Evolutionary conservation across 2,888 invertebrate species (phyloP).

Genomic region (Mylabris sibirica): DNA sequence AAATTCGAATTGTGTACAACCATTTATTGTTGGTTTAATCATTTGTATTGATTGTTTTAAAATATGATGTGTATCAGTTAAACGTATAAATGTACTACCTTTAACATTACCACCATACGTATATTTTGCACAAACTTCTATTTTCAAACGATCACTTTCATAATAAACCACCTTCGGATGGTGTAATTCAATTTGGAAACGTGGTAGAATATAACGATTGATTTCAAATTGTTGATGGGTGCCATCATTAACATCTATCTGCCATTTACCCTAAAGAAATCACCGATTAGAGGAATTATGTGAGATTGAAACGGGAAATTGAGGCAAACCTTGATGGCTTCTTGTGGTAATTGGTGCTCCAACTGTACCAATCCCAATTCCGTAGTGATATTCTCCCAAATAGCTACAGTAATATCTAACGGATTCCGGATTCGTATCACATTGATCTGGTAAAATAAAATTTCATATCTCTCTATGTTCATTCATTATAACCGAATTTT

Average conservation of each 20-base stretch:
- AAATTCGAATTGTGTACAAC: slow-evolving; percentile 53
- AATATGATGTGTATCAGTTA: slow-evolving; percentile 45
- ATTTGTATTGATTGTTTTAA: slow-evolving; percentile 27
- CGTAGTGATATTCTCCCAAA: slow-evolving; percentile 70
- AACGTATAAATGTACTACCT: slow-evolving; percentile 63
- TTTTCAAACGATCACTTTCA: slow-evolving; percentile 59
- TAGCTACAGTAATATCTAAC: slow-evolving; percentile 67
- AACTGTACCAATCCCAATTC: slow-evolving; percentile 69
- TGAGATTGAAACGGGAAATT: neutral
- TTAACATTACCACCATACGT: slow-evolving; percentile 70
- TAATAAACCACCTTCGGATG: slow-evolving; percentile 64
- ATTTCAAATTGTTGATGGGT: slow-evolving; percentile 61
- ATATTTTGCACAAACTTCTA: slow-evolving; percentile 67
- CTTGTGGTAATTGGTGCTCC: slow-evolving; percentile 54
- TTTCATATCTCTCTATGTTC: too few species aligned
- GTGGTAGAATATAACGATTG: slow-evolving; percentile 66
- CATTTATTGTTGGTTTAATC: slow-evolving; percentile 43
- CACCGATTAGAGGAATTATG: too few species aligned
- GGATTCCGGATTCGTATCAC: slow-evolving; percentile 74
- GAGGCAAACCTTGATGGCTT: slow-evolving; percentile 50
- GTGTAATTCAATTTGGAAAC: slow-evolving; percentile 66
- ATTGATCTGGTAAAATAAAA: slow-evolving; percentile 62
- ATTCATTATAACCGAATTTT: neutral
- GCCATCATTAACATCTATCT: slow-evolving; percentile 59
- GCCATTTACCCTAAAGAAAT: slow-evolving; percentile 64